Percentiles rank a stretch among this genome's conserved stretches.
phyloP scores from a whole-genome alignment of 1,140 invertebrate genomes.

The Drosophila orosa region DNA sequence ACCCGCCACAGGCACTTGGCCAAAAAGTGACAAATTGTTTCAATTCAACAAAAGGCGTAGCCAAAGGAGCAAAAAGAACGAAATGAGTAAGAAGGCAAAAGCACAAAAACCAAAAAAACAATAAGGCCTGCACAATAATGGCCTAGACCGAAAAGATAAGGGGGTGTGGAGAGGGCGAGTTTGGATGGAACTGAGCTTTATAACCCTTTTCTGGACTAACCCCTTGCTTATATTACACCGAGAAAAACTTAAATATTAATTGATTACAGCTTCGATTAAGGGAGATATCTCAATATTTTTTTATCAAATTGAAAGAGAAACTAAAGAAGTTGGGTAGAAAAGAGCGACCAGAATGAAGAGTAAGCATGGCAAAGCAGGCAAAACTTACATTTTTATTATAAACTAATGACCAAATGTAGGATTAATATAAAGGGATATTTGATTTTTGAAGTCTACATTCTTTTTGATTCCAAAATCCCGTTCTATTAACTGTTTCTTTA shows the following conservation, averaged over 20 bases:
- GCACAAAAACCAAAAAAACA: constrained; percentile 32
- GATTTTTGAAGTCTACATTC: too few relatives aligned
- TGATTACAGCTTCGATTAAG: not conserved
- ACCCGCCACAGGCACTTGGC: constrained; percentile 60
- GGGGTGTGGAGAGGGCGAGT: constrained; percentile 5
- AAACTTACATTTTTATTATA: too few relatives aligned
- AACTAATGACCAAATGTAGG: too few relatives aligned
- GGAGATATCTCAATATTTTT: too few relatives aligned
- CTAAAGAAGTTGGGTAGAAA: not conserved
- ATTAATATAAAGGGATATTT: too few relatives aligned
- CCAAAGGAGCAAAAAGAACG: constrained; percentile 42
- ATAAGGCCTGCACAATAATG: constrained; percentile 51
- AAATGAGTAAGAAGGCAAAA: constrained; percentile 38
- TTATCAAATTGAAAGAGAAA: not conserved
- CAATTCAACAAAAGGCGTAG: constrained; percentile 77
- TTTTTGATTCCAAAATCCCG: too few relatives aligned
- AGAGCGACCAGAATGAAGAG: not conserved
- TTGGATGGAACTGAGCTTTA: constrained; percentile 53
- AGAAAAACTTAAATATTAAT: not conserved
- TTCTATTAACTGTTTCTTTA: too few relatives aligned
- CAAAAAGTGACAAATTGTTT: constrained; percentile 81
- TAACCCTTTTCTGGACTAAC: constrained; percentile 61
- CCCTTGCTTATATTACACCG: constrained; percentile 24
- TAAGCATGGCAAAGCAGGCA: too few relatives aligned
- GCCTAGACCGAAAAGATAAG: constrained; percentile 39